phyloP scores from a whole-genome alignment of 2,888 invertebrate species.

The Yponomeuta cagnagella region DNA sequence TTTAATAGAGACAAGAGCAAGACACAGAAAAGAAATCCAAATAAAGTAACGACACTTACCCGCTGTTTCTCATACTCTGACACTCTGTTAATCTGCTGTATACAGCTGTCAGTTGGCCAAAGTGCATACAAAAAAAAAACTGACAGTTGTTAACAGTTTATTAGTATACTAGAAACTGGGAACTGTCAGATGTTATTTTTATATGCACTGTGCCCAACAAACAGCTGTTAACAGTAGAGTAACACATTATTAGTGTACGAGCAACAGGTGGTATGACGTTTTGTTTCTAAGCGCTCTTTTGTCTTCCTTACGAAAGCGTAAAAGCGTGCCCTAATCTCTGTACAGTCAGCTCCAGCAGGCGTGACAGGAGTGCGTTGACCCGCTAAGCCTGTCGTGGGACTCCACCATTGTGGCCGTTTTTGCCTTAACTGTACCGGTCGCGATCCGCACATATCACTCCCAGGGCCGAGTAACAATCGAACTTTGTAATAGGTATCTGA shows the following conservation, averaged over 20 bases:
- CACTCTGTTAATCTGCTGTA: no score
- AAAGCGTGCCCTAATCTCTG: conserved; percentile 20
- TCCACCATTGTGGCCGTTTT: conserved; percentile 52
- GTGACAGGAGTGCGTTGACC: conserved; percentile 62
- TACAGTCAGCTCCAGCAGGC: conserved; percentile 45
- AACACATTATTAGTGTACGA: neutral
- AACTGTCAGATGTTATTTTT: no score
- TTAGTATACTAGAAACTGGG: no score
- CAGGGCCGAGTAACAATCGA: conserved; percentile 8
- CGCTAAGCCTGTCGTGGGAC: conserved; percentile 48
- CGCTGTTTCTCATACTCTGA: no score
- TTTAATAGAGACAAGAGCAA: no score
- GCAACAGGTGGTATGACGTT: neutral
- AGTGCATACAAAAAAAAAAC: no score
- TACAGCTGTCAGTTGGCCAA: no score
- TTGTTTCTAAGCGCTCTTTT: neutral
- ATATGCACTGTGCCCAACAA: no score
- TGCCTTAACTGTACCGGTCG: conserved; percentile 52
- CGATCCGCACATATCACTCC: conserved; percentile 41
- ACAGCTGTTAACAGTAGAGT: no score
- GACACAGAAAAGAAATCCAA: no score
- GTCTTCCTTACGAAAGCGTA: neutral
- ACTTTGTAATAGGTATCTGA: neutral
- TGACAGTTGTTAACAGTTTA: no score
- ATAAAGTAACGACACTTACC: no score